Conservation (phyloP, 2,888 invertebrate species). For the Notodonta ziczac region DNA sequence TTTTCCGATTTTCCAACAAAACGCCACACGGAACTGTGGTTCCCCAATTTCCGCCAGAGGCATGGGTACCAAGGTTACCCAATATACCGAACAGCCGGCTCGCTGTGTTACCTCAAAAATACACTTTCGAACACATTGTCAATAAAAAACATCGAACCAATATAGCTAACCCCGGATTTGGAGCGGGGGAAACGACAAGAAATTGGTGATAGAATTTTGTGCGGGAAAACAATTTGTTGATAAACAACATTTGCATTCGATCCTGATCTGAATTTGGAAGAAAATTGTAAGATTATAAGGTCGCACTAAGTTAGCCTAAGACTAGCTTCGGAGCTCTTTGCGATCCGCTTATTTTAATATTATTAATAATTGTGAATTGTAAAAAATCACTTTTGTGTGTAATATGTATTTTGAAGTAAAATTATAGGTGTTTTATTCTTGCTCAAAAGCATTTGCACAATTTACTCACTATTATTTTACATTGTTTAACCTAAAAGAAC, state of each 20-base stretch:
- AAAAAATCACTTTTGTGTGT: not conserved
- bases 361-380: too few species aligned
- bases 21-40: slow-evolving; percentile 43
- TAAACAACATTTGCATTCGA: slow-evolving; percentile 11
- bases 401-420: not conserved
- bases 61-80: slow-evolving; percentile 50
- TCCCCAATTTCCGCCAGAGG: slow-evolving; percentile 48
- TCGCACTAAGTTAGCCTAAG: not conserved
- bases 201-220: slow-evolving; percentile 16
- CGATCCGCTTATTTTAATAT: not conserved
- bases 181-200: slow-evolving; percentile 12
- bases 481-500: too few species aligned
- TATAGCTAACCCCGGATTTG: slow-evolving; percentile 14
- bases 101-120: slow-evolving; percentile 31
- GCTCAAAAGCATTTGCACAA: too few species aligned
- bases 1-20: slow-evolving; percentile 62
- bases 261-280: slow-evolving; percentile 14
- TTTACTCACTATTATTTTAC: too few species aligned
- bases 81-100: slow-evolving; percentile 31
- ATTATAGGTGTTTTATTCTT: too few species aligned
- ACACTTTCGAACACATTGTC: slow-evolving; percentile 24
- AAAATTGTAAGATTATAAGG: not conserved
- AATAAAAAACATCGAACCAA: slow-evolving; percentile 27
- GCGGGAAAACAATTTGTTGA: slow-evolving; percentile 11
- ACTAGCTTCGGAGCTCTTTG: not conserved